Evolutionary conservation across 2,797 vertebrate species (phyloP).

Genomic region (Cossypha polioptera): DNA sequence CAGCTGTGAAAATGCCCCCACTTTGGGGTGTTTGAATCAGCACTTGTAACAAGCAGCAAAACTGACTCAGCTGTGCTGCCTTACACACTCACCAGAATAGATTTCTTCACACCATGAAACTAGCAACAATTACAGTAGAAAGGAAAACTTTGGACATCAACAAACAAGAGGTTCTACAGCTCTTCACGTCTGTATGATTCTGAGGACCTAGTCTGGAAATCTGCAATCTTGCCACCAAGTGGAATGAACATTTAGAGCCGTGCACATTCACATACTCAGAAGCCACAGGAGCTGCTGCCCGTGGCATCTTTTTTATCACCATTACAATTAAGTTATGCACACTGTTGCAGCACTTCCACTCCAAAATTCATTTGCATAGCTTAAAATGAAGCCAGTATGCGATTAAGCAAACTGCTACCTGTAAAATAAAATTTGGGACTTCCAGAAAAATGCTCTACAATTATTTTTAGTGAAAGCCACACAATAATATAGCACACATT

Average conservation of each 20-base stretch:
- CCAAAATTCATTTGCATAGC: not conserved
- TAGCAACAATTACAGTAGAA: not conserved
- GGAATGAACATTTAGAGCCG: not conserved
- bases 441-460: not conserved
- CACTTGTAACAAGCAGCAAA: not conserved
- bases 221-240: not conserved
- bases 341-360: not conserved
- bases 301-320: not conserved
- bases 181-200: not conserved
- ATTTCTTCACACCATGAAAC: not conserved
- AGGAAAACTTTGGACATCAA: not conserved
- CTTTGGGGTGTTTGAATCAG: not conserved
- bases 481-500: not conserved
- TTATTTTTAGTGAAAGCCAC: not conserved
- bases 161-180: not conserved
- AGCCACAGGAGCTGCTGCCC: not conserved
- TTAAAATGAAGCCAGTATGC: not conserved
- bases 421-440: not conserved
- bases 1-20: not conserved
- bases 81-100: not conserved
- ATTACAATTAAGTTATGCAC: not conserved
- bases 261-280: not conserved
- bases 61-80: not conserved
- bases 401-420: not conserved
- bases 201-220: not conserved